Base-by-base conservation (phyloP, 2,113 vertebrate species). In the Condylura cristata region DNA sequence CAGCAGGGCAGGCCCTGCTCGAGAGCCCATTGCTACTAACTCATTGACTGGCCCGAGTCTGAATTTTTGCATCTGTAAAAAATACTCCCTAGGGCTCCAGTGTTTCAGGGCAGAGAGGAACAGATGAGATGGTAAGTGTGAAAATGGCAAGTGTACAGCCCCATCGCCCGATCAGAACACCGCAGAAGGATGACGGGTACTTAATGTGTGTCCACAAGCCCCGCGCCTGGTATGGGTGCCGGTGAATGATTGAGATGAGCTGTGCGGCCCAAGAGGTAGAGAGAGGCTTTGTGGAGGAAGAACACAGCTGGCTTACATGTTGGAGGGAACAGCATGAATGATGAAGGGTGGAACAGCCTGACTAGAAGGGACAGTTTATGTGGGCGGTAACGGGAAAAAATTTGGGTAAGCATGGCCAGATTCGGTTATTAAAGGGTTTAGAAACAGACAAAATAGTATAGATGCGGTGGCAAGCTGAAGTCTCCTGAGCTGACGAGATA, bases 401-500 rank as follows among this genome's bases (percentile, higher is more conserved):
- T 41, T 16, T 83, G 34, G 70, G 5, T 61, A 16, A 39, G 26
- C 44, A 71, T 1, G 65, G 82, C 71, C 10, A 56, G 22, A 11
- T 71, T 65, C 44, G 74, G 74, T 5, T 58, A 28, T 5, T 51
- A 53, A 72, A 87, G 8, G 26, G 66, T 48, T 46, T 70, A 70
- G 83, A 82, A 60, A 93, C 1, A 72, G 78, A 44, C 32, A 91
- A 48, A 83, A 82, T 68, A 76, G 61, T 65, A 66, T 61, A 53
- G 61, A 30, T 7, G 22, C n/a, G 34, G 66, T 65, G 41, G 56
- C 32, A 76, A 61, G 37, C 6, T 44, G 8, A 81, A 30, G 34
- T 81, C 44, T 56, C 63, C 68, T 44, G 44, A 14, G 17, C 70
- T 65, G 53, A 56, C n/a, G n/a, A n/a, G n/a, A n/a, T n/a, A n/a